Base-by-base conservation (phyloP, 2,797 vertebrate genomes). In the Myotis findleyi region DNA sequence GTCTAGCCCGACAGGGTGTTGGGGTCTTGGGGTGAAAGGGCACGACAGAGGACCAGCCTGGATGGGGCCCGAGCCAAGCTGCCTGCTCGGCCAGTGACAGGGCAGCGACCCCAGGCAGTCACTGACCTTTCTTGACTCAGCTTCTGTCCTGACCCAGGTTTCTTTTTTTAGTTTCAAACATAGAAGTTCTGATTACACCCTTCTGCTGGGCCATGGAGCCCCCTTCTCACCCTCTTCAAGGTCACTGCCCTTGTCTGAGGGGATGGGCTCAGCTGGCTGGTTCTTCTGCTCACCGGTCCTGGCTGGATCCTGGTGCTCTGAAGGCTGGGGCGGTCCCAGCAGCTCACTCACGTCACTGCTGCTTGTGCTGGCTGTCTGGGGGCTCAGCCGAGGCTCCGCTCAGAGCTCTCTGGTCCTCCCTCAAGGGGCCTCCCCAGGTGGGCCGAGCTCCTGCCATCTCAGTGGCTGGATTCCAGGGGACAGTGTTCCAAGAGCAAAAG, bases 1-100 rank as follows among this genome's bases (percentile, higher is more conserved):
- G 44, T 25, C 57, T 5, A 14, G 44, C 12, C 41, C 0, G 0
- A 14, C 0, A 11, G 47, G 21, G 27, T 0, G 5, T 7, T 0
- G 6, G 38, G 81, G 57, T 9, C 20, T 27, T 4, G 36, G 41
- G 66, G 17, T 7, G 36, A 23, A 4, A 64, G 73, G 9, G 23
- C 7, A 0, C 13, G 6, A 6, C 23, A 3, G n/a, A 0, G 8
- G 77, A 11, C 20, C n/a, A 16, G 33, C n/a, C 55, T 64, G n/a
- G 68, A 6, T 0, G 18, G 49, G 51, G 30, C 47, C 6, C 2
- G 49, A 36, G 62, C 73, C 11, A 17, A 30, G 33, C 33, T 5
- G 27, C 21, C 16, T 20, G 4, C 33, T 16, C 23, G 6, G 21
- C 25, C 7, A 14, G 64, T 13, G 66, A 36, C 33, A 47, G 3